Base-by-base conservation (phyloP, 2,888 invertebrate genomes). In the Pterobdella sp. region DNA sequence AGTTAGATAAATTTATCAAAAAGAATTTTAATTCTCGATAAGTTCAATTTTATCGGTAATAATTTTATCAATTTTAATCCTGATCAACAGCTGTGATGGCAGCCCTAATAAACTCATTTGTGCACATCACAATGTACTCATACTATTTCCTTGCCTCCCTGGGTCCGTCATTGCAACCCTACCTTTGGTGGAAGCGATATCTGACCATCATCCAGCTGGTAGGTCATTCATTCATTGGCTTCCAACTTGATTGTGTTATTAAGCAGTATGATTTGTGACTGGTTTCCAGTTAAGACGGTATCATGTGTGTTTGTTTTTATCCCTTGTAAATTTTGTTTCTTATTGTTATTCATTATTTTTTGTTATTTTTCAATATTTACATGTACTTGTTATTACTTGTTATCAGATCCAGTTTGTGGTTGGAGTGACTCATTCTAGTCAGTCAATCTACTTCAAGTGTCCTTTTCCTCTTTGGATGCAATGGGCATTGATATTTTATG, bases 401-500 rank as follows among this genome's bases (percentile, higher is more conserved):
- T 36, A 49, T 49, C 69, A 92, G 91, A 87, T 90, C 71, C 94
- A 94, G 85, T 94, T 94, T 85, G 87, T 94, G 75, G 88, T 89
- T 73, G 92, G 94, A 79, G 92, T 94, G 89, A 86, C 90, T 75
- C 94, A 94, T 85, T 93, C 82, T 14, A 76, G 76, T 37, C 81
- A 82, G 78, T 87, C 94, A 78, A 86, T 94, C 78, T 91, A 93
- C 87, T 89, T 90, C 80, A 91, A 92, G 73, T 95, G 94, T 87
- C 89, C 92, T 84, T 95, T 94, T 85, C 94, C 94, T 72, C 73
- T 78, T 49, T 82, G 82, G 82, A 83, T 83, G 82, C 81, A 82
- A 75, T 83, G 82, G 80, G 81, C 82, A 4, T 79, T 84, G 36
- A 80, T 83, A 73, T 73, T 80, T 73, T 84, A 84, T 74, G 83